Conservation (phyloP, 2,113 vertebrate species). For the Myrmophylax atrothorax region DNA sequence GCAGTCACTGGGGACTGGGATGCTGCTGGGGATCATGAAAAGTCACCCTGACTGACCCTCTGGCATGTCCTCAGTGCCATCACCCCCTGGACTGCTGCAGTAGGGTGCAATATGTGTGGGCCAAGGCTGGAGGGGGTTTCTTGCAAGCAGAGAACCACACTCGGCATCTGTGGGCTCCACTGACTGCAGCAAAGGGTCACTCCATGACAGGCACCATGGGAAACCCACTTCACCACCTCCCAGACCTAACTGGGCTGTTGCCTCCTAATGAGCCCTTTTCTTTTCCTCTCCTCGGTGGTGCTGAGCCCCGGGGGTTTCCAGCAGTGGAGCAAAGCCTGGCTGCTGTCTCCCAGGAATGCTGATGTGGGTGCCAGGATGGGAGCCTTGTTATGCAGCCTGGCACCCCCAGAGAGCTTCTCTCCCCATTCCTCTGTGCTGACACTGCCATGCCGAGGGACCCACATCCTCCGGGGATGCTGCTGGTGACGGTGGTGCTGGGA, state of each 20-base stretch:
- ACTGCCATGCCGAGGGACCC: neutral
- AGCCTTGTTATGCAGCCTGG: neutral
- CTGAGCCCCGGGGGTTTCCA: neutral
- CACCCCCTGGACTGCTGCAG: neutral
- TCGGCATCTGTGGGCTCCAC: neutral
- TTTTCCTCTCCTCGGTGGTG: neutral
- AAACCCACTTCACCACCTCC: neutral
- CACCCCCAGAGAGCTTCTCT: slow-evolving; percentile 19
- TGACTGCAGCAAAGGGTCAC: neutral
- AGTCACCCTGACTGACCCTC: neutral
- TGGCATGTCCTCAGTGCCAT: neutral
- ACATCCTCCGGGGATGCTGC: neutral
- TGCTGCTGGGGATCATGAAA: rapidly evolving
- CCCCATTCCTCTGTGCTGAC: neutral
- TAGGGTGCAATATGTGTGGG: neutral
- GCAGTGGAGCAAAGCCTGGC: neutral
- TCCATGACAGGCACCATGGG: neutral
- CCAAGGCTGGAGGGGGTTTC: neutral
- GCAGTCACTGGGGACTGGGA: neutral
- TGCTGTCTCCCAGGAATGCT: neutral
- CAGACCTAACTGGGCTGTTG: neutral
- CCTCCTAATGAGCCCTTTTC: slow-evolving; percentile 16
- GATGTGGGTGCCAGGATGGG: neutral
- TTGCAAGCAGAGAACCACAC: neutral
- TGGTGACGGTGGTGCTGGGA: slow-evolving; percentile 61